These are phyloP conservation scores for Stegodyphus mimosarum DNA, from an alignment of 1,140 invertebrate species.

Conservation along the genomic window DNA sequence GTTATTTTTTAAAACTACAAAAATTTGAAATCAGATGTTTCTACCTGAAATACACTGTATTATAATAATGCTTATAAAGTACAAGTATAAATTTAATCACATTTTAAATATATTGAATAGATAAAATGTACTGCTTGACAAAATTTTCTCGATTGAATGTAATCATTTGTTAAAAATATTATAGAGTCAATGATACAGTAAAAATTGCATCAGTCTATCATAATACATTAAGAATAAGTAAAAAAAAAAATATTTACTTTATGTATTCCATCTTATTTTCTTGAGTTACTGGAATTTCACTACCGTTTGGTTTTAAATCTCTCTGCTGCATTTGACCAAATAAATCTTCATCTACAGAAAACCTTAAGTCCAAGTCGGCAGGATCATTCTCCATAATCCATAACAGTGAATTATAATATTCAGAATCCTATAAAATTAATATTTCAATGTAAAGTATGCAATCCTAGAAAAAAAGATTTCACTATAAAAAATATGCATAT, in stretches of 20 bases:
- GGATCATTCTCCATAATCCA: slow-evolving; percentile 98
- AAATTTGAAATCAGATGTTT: too few species aligned
- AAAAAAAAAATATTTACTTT: slow-evolving; percentile 73
- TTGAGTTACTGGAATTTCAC: slow-evolving; percentile 90
- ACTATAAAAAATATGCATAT: too few species aligned
- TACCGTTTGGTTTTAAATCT: slow-evolving; percentile 91
- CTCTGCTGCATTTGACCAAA: slow-evolving; percentile 93
- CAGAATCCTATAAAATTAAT: slow-evolving; percentile 77
- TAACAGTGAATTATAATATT: slow-evolving; percentile 97
- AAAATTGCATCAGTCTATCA: too few species aligned
- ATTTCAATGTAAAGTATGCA: too few species aligned
- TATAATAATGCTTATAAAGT: too few species aligned
- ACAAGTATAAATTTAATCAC: too few species aligned
- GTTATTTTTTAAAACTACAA: too few species aligned
- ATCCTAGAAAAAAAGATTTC: too few species aligned
- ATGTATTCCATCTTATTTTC: slow-evolving; percentile 98
- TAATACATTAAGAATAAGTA: background rate
- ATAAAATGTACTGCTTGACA: background rate
- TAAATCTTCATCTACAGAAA: slow-evolving; percentile 95
- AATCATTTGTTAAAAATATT: too few species aligned
- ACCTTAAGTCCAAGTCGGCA: slow-evolving; percentile 91
- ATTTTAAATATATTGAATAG: too few species aligned
- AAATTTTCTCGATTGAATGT: background rate
- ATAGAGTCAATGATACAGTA: too few species aligned
- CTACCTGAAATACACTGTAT: too few species aligned